Percentiles rank a stretch among this genome's conserved stretches.
These are phyloP conservation scores for Tetragonula carbonaria DNA, from an alignment of 2,888 invertebrate species.

Conservation along the genomic window DNA sequence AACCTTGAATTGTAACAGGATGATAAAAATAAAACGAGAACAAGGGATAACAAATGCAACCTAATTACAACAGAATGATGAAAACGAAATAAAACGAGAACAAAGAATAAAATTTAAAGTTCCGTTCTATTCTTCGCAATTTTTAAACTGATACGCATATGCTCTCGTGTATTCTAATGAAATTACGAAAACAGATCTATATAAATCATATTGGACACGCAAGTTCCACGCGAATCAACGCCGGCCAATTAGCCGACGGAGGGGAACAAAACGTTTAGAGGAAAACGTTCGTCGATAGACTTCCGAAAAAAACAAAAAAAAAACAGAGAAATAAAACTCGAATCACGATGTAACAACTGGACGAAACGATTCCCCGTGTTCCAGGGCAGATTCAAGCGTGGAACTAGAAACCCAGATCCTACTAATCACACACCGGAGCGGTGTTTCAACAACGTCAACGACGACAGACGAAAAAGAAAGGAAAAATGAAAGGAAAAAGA, in stretches of 20 bases:
- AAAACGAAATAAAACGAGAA: too few relatives aligned
- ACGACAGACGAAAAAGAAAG: background rate
- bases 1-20: too few relatives aligned
- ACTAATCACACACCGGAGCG: background rate
- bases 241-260: background rate
- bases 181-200: too few relatives aligned
- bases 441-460: conserved; percentile 21
- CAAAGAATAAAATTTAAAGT: too few relatives aligned
- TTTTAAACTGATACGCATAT: too few relatives aligned
- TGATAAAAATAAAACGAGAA: too few relatives aligned
- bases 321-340: background rate
- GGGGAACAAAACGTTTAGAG: background rate
- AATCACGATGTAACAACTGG: background rate
- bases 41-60: too few relatives aligned
- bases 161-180: too few relatives aligned
- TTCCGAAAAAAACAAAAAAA: too few relatives aligned
- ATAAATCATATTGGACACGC: background rate
- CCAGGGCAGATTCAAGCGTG: background rate
- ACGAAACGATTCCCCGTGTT: background rate
- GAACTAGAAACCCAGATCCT: conserved; percentile 13
- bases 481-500: background rate
- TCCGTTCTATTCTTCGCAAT: too few relatives aligned
- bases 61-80: too few relatives aligned
- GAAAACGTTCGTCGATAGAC: background rate
- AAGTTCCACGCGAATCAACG: background rate